phyloP scores from a whole-genome alignment of 37 sponge, comb jelly and placozoan species.

The Lycopodina hypogea region DNA sequence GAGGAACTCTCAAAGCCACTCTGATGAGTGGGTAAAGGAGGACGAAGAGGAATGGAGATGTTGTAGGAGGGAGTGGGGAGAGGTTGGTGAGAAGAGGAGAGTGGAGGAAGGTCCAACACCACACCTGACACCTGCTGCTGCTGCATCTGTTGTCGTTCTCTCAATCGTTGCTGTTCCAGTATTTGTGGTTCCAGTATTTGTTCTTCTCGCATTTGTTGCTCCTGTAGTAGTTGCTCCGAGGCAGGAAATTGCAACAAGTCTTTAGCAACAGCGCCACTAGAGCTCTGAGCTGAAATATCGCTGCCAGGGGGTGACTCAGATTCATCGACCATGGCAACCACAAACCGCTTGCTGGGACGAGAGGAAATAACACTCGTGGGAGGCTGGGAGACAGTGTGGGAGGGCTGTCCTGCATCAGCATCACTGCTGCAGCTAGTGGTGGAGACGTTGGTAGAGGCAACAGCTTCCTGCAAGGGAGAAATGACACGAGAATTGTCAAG shows the following conservation, averaged over 20 bases:
- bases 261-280: conserved; percentile 9
- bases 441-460: too few species aligned
- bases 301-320: background rate
- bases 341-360: conserved; percentile 16
- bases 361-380: too few species aligned
- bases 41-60: background rate
- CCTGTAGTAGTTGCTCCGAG: background rate
- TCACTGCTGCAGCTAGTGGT: too few species aligned
- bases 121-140: background rate
- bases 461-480: too few species aligned
- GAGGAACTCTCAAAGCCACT: conserved; percentile 9
- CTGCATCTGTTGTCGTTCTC: background rate
- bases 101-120: too few species aligned
- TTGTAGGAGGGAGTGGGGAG: background rate
- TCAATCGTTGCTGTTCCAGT: background rate
- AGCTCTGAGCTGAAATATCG: conserved; percentile 33
- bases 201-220: background rate
- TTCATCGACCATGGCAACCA: conserved; percentile 27
- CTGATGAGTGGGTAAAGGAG: background rate
- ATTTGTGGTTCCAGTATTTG: background rate
- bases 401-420: background rate
- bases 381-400: background rate
- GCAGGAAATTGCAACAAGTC: background rate
- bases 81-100: too few species aligned
- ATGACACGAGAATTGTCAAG: too few species aligned